Evolutionary conservation across 2,888 invertebrate genomes (phyloP).

Genomic region (Tanypteryx hageni): DNA sequence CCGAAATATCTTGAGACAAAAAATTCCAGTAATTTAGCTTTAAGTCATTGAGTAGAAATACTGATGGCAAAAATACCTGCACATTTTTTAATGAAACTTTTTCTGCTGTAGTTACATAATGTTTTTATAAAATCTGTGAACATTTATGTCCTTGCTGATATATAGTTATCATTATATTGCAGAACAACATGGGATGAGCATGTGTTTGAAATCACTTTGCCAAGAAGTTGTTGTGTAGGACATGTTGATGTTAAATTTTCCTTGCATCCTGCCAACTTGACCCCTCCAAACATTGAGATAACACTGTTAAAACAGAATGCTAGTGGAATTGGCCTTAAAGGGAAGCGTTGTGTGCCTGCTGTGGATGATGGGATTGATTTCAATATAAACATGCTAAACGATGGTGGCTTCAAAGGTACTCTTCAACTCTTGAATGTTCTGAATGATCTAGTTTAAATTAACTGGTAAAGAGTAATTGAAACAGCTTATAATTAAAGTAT

Average conservation of each 20-base stretch:
- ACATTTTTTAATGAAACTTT: no score
- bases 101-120: no score
- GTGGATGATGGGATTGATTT: slow-evolving; percentile 78
- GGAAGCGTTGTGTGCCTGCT: slow-evolving; percentile 68
- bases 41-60: no score
- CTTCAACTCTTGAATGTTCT: background rate
- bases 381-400: slow-evolving; percentile 68
- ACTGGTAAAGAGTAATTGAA: background rate
- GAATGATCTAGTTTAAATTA: background rate
- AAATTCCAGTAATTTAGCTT: no score
- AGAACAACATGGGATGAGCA: slow-evolving; percentile 95
- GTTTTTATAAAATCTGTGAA: no score
- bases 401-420: slow-evolving; percentile 26
- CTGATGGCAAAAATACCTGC: no score
- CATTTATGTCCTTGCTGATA: no score
- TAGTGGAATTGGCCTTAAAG: slow-evolving; percentile 79
- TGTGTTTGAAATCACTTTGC: slow-evolving; percentile 91
- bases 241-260: slow-evolving; percentile 93
- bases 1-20: no score
- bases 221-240: slow-evolving; percentile 87
- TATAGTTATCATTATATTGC: slow-evolving; percentile 66
- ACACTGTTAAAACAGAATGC: slow-evolving; percentile 84
- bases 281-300: slow-evolving; percentile 88
- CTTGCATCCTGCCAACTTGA: slow-evolving; percentile 85
- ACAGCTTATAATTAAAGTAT: background rate